Evolutionary conservation across 2,888 invertebrate species (phyloP).

Genomic region (Ceriagrion tenellum): DNA sequence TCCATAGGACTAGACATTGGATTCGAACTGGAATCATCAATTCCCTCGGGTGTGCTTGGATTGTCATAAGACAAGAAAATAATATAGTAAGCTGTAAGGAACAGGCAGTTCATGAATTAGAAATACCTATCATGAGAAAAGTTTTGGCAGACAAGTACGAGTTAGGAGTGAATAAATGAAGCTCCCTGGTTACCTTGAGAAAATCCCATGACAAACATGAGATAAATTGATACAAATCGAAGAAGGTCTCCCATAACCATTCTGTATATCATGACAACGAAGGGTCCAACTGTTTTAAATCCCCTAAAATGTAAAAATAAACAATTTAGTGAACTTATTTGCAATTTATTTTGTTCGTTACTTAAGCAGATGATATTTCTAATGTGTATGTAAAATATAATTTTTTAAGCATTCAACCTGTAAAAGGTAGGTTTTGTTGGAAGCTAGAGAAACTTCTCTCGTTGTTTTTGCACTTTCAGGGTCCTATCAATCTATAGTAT

Average conservation of each 20-base stretch:
- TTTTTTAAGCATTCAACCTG: too few species aligned
- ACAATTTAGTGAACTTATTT: too few species aligned
- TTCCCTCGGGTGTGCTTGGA: conserved; percentile 89
- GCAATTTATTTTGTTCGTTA: too few species aligned
- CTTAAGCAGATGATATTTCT: too few species aligned
- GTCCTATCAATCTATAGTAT: too few species aligned
- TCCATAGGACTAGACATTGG: conserved; percentile 96
- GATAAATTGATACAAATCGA: conserved; percentile 96
- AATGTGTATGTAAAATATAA: too few species aligned
- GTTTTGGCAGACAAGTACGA: neutral
- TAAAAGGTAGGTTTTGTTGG: too few species aligned
- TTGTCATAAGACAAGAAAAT: conserved; percentile 94
- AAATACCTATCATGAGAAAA: neutral
- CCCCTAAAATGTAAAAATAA: conserved; percentile 82
- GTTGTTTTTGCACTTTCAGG: too few species aligned
- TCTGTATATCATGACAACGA: conserved; percentile 99
- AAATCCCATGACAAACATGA: conserved; percentile 98
- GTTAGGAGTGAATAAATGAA: neutral
- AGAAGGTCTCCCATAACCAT: conserved; percentile 98
- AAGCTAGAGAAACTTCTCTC: too few species aligned
- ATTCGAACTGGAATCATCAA: conserved; percentile 89
- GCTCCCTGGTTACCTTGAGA: conserved; percentile 88
- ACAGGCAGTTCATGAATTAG: conserved; percentile 70
- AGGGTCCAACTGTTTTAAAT: conserved; percentile 98
- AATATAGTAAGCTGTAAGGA: conserved; percentile 88